These are phyloP conservation scores for Peromyscus polionotus DNA, from an alignment of 2,113 vertebrate species.

Conservation along the genomic window DNA sequence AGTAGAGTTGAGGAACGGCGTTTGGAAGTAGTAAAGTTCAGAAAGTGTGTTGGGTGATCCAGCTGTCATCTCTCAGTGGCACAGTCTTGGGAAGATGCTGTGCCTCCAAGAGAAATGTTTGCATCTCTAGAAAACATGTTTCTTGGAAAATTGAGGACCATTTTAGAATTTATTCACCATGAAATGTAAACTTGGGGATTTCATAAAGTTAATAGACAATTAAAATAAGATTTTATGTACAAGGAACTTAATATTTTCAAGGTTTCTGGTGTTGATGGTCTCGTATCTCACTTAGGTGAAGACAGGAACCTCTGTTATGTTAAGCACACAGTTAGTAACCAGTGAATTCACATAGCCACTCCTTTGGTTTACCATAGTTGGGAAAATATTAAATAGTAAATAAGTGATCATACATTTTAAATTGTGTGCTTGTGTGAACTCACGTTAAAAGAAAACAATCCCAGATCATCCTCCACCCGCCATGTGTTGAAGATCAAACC, in stretches of 20 bases:
- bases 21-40: background rate
- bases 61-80: background rate
- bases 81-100: constrained; percentile 27
- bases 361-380: background rate
- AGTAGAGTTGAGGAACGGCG: background rate
- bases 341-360: background rate
- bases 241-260: background rate
- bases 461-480: background rate
- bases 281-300: background rate
- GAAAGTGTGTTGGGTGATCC: background rate
- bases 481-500: background rate
- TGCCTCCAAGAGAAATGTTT: constrained; percentile 12
- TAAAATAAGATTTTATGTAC: background rate
- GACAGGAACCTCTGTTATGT: background rate
- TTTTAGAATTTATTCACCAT: background rate
- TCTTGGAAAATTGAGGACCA: background rate
- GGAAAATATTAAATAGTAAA: background rate
- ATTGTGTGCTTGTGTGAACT: background rate
- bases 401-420: background rate
- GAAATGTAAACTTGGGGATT: background rate
- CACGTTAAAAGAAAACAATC: background rate
- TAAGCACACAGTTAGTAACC: background rate
- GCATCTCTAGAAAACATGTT: constrained; percentile 20
- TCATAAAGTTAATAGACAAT: background rate
- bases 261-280: background rate